phyloP scores from a whole-genome alignment of 2,113 vertebrate genomes.

The Daubentonia madagascariensis region DNA sequence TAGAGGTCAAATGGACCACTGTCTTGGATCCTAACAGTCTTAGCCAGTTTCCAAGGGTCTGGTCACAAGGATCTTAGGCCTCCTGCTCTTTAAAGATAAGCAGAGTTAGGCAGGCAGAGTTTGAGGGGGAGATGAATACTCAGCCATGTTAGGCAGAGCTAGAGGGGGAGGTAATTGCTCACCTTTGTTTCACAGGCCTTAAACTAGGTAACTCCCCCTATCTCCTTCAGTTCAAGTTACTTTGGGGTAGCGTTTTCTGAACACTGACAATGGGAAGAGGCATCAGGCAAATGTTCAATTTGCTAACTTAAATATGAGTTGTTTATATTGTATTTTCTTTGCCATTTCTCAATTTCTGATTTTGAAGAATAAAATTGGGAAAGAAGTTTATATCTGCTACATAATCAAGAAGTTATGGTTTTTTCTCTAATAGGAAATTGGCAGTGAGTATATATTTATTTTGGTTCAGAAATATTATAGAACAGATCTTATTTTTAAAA shows the following conservation, averaged over 20 bases:
- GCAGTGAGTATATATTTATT: background rate
- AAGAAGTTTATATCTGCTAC: background rate
- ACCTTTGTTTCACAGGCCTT: no score
- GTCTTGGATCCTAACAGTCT: no score
- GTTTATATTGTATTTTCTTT: background rate
- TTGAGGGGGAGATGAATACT: no score
- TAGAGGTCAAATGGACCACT: no score
- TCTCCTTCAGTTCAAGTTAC: background rate
- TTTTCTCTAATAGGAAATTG: background rate
- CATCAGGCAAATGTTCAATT: background rate
- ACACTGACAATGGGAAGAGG: background rate
- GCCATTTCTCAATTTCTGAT: background rate
- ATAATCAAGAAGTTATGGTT: background rate
- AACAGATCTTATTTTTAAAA: background rate
- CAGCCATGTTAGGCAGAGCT: no score
- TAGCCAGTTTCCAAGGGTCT: no score
- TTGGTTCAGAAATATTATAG: background rate
- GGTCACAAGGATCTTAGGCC: no score
- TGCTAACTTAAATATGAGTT: background rate
- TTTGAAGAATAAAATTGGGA: background rate
- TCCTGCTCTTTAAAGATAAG: no score
- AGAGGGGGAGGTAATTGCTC: no score
- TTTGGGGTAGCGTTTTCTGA: background rate
- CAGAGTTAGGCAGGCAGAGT: no score
- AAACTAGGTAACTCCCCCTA: background rate